A percentile compares a stretch with the other conserved stretches of the same genome.
Conservation (phyloP, 2,888 invertebrate species). For the Gari tellinella region DNA sequence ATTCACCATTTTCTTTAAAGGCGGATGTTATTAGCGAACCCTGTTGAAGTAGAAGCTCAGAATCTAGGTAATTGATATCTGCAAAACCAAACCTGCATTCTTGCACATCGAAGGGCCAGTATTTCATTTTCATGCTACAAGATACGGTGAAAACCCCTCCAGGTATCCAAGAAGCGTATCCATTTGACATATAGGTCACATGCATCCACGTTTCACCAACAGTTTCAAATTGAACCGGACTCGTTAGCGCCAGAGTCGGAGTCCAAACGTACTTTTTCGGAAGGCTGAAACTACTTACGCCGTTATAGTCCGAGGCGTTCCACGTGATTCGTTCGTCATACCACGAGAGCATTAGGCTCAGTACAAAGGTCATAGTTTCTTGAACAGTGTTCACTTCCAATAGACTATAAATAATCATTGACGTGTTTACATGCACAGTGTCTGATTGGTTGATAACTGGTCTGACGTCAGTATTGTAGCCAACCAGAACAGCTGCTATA, state of each 20-base stretch:
- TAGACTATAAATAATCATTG: constrained; percentile 12
- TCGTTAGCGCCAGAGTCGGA: constrained; percentile 12
- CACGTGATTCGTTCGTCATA: constrained; percentile 23
- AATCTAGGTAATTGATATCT: background rate
- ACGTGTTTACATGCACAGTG: constrained; percentile 15
- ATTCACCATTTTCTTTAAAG: background rate
- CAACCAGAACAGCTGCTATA: background rate
- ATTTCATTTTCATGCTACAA: constrained; percentile 32
- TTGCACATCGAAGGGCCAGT: constrained; percentile 46
- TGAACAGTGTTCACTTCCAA: constrained; percentile 18
- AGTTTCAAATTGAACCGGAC: constrained; percentile 6
- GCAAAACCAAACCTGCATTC: constrained; percentile 13
- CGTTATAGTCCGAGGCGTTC: constrained; percentile 5
- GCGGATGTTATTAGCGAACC: background rate
- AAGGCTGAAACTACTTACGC: background rate
- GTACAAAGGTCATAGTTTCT: constrained; percentile 5
- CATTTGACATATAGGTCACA: constrained; percentile 10
- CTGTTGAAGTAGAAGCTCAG: background rate
- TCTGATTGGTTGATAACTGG: constrained; percentile 20
- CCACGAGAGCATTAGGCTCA: constrained; percentile 2
- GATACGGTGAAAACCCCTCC: constrained; percentile 6
- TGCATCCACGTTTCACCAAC: constrained; percentile 10
- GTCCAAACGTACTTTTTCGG: constrained; percentile 20
- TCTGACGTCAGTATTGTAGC: constrained; percentile 17
- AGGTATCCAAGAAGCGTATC: constrained; percentile 2